Evolutionary conservation across 2,113 vertebrate genomes (phyloP).

Genomic region (Lagopus muta): DNA sequence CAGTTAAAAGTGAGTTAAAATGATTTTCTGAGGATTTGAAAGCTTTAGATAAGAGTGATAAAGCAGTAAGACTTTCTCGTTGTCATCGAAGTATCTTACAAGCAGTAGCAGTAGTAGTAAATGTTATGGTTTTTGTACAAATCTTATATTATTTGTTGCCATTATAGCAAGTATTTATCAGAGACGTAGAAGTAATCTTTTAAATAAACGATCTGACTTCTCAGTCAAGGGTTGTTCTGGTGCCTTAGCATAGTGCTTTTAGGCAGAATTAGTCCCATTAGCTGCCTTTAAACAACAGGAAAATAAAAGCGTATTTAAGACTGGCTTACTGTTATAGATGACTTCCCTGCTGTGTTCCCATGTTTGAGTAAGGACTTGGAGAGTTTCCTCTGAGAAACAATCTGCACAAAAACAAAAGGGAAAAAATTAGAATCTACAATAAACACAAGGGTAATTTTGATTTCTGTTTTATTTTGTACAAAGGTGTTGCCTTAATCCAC

Average conservation of each 20-base stretch:
- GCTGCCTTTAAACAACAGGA: background rate
- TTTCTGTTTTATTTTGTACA: background rate
- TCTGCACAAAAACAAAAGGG: constrained; percentile 77
- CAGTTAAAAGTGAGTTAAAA: background rate
- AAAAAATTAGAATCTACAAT: background rate
- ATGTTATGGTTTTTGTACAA: background rate
- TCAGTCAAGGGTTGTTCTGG: background rate
- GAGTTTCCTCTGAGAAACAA: constrained; percentile 96
- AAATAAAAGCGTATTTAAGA: background rate
- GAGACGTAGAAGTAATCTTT: background rate
- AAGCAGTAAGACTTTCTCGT: background rate
- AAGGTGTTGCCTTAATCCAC: background rate
- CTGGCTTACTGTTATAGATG: constrained; percentile 91
- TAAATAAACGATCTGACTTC: background rate
- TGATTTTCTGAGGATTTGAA: background rate
- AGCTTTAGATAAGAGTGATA: background rate
- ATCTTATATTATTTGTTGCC: background rate
- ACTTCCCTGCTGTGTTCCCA: constrained; percentile 92
- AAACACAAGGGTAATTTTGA: background rate
- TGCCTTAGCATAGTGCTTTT: constrained; percentile 2
- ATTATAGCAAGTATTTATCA: background rate
- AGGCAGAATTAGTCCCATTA: background rate
- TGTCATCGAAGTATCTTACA: background rate
- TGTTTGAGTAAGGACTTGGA: constrained; percentile 94
- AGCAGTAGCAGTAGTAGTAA: background rate